Base-by-base conservation (phyloP, 1,140 invertebrate genomes). In the Bactericera cockerelli region DNA sequence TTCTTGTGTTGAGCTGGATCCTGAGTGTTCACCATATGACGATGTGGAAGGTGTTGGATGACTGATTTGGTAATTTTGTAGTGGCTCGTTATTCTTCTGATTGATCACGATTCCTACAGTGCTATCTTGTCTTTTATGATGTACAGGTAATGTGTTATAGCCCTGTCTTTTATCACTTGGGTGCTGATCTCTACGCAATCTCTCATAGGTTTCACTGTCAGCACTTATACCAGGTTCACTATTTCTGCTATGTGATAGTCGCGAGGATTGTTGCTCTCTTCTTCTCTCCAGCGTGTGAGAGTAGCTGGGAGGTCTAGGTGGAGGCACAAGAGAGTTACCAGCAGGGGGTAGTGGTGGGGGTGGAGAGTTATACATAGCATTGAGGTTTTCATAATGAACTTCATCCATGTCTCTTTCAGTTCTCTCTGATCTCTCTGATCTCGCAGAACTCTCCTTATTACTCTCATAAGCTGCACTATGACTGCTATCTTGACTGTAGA, bases 381-480 rank as follows among this genome's bases (percentile, higher is more conserved):
- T 63, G 2, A 70, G 58, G 60, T 69, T 70, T 60, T 70, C 69
- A 64, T 70, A 70, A 11, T 68, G 65, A 19, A 65, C 67, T 61
- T 67, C 68, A 54, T 67, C 66, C 62, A 57, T 60, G 16, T 63
- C 61, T 21, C 61, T 65, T 6, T 63, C 59, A 42, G 16, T 10
- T 36, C 26, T 56, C 26, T 56, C 21, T 14, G 26, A 13, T 25
- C 19, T 31, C 16, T 57, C 26, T 13, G n/a, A 28, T 6, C 24
- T 68, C 59, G 70, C 70, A 31, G 70, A 67, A 1, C 68, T 70
- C 26, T 72, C 71, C 2, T 72, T 68, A 36, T 67, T 69, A 26
- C 70, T 71, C 60, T 72, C 70, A 22, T 26, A 24, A 57, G 19
- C 33, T 28, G 21, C 26, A 57, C 25, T 57, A 6, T 49, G 42